Evolutionary conservation across 2,888 invertebrate genomes (phyloP).

Genomic region (Syritta pipiens): DNA sequence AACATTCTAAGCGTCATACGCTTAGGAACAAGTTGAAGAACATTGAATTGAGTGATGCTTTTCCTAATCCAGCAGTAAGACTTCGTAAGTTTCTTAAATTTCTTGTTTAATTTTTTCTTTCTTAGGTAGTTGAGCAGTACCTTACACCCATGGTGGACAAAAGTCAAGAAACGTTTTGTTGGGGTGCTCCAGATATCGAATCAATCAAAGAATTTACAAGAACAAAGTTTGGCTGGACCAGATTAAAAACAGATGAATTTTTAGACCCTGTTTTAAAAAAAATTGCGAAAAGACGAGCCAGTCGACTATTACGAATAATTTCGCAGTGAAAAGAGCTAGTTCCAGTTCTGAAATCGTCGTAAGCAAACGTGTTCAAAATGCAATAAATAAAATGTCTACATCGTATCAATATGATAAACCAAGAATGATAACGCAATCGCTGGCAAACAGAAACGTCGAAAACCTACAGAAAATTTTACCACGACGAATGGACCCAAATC

Average conservation of each 20-base stretch:
- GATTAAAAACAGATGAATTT: constrained; percentile 90
- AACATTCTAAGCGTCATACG: constrained; percentile 80
- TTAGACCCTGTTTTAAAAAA: constrained; percentile 90
- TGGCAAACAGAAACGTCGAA: too few relatives aligned
- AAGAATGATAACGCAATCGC: too few relatives aligned
- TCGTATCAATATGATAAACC: too few relatives aligned
- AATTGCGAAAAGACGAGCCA: constrained; percentile 85
- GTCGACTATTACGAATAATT: constrained; percentile 86
- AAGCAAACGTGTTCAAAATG: constrained; percentile 90
- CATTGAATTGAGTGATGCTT: constrained; percentile 86
- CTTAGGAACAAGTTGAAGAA: constrained; percentile 90
- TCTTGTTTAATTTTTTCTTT: background rate
- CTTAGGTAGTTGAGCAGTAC: constrained; percentile 93
- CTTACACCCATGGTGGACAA: constrained; percentile 92
- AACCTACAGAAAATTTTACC: too few relatives aligned
- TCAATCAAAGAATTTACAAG: constrained; percentile 88
- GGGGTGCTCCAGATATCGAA: constrained; percentile 92
- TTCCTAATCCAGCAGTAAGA: constrained; percentile 83
- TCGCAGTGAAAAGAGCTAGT: constrained; percentile 83
- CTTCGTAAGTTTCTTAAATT: background rate
- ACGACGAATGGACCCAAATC: too few relatives aligned
- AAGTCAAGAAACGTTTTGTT: constrained; percentile 90
- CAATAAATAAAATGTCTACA: constrained; percentile 86
- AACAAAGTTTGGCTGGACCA: constrained; percentile 94
- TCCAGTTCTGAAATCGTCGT: constrained; percentile 83